Evolutionary conservation across 2,888 invertebrate genomes (phyloP).

Genomic region (Ophion costatus): DNA sequence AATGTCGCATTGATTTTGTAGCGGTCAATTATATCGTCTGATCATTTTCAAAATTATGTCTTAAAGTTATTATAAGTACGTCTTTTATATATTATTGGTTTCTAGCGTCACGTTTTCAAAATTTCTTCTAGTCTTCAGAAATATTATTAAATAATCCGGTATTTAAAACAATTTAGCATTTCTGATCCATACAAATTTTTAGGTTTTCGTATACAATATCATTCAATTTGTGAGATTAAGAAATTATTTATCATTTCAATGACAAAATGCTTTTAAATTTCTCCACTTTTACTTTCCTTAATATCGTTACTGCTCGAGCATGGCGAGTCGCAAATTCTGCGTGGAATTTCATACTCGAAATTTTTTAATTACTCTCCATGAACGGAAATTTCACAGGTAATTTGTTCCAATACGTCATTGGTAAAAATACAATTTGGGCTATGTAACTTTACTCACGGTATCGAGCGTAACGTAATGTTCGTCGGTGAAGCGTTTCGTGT

Average conservation of each 20-base stretch:
- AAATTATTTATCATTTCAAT: background rate
- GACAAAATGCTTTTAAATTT: background rate
- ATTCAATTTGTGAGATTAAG: background rate
- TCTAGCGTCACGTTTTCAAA: background rate
- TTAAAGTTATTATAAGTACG: background rate
- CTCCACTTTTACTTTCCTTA: background rate
- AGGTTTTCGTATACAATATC: background rate
- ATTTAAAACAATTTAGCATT: background rate
- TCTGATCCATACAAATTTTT: background rate
- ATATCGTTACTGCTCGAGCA: background rate
- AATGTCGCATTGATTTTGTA: no score
- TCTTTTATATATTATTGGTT: no score
- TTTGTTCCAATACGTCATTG: background rate
- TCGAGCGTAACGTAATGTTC: conserved; percentile 41
- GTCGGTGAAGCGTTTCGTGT: conserved; percentile 12
- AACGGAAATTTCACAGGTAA: background rate
- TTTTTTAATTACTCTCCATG: background rate
- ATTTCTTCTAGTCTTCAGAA: background rate
- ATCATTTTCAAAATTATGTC: background rate
- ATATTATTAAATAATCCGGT: background rate
- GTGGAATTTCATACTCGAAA: background rate
- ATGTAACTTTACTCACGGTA: conserved; percentile 48
- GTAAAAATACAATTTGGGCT: background rate
- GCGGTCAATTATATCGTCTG: no score
- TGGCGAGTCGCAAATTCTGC: background rate